These are phyloP conservation scores for Emys orbicularis DNA, from an alignment of 2,797 vertebrate species.

Conservation along the genomic window DNA sequence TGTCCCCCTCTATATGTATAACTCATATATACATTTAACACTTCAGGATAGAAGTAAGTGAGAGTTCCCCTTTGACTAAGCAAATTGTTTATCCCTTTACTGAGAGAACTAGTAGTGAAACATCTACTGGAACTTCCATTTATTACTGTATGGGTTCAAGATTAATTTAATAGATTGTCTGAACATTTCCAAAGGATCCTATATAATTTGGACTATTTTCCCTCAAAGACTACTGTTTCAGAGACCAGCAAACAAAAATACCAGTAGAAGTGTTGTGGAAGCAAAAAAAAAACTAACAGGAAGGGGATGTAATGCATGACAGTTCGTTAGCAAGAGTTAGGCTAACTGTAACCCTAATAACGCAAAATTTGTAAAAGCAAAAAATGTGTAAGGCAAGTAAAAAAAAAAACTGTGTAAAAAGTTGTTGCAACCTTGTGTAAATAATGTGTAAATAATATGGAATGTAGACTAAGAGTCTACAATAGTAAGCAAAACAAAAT, in stretches of 20 bases:
- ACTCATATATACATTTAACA: fast-evolving
- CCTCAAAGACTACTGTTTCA: not conserved
- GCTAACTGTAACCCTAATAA: too few species aligned
- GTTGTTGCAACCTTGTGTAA: too few species aligned
- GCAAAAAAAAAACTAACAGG: too few species aligned
- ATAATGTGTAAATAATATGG: too few species aligned
- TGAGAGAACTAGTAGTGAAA: not conserved
- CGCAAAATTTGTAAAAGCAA: too few species aligned
- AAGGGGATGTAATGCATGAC: too few species aligned
- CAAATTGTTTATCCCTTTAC: not conserved
- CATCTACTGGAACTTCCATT: not conserved
- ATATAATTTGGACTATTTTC: not conserved
- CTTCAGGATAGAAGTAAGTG: not conserved
- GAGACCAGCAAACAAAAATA: not conserved
- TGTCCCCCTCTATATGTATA: not conserved
- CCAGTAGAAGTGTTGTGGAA: not conserved
- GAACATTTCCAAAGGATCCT: conserved; percentile 6
- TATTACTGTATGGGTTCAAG: not conserved
- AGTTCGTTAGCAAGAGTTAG: too few species aligned
- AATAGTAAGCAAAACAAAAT: too few species aligned
- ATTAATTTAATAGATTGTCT: not conserved
- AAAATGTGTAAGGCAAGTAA: too few species aligned
- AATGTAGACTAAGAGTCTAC: too few species aligned
- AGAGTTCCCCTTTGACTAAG: not conserved
- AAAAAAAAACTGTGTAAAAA: too few species aligned